phyloP scores from a whole-genome alignment of 2,888 invertebrate genomes.

The Spodoptera littoralis region DNA sequence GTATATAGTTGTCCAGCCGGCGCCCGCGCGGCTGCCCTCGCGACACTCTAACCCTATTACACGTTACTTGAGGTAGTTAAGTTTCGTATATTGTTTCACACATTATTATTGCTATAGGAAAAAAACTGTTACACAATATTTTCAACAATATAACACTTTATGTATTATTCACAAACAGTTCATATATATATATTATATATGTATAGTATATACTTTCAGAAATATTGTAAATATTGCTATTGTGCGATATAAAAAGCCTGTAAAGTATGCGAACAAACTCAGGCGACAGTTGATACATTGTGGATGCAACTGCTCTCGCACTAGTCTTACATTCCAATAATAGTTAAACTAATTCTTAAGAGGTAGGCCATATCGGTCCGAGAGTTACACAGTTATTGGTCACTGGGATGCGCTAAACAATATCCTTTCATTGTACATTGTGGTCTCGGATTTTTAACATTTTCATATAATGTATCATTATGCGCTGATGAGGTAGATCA shows the following conservation, averaged over 20 bases:
- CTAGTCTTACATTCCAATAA: constrained; percentile 40
- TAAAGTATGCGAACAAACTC: constrained; percentile 44
- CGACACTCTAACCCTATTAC: constrained; percentile 77
- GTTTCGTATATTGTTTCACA: constrained; percentile 81
- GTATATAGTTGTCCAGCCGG: constrained; percentile 61
- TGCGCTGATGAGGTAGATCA: constrained; percentile 85
- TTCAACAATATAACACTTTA: constrained; percentile 80
- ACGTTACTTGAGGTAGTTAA: constrained; percentile 86
- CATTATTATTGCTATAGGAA: constrained; percentile 83
- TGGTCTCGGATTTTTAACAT: constrained; percentile 45
- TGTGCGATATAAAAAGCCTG: constrained; percentile 26
- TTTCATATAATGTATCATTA: constrained; percentile 50
- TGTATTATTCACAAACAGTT: constrained; percentile 69
- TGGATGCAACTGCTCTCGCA: constrained; percentile 23
- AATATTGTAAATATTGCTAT: constrained; percentile 52
- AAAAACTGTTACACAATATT: constrained; percentile 79
- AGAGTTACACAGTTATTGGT: constrained; percentile 57
- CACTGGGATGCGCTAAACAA: constrained; percentile 54
- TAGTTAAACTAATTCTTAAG: constrained; percentile 54
- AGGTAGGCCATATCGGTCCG: constrained; percentile 77
- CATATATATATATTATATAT: constrained; percentile 50
- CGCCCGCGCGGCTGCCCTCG: constrained; percentile 58
- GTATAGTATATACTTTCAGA: constrained; percentile 45
- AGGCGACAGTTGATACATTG: constrained; percentile 32
- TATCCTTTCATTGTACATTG: constrained; percentile 55